A percentile compares a stretch with the other conserved stretches of the same genome.
phyloP scores from a whole-genome alignment of 2,888 invertebrate genomes.

The Drosophila hamatofila region DNA sequence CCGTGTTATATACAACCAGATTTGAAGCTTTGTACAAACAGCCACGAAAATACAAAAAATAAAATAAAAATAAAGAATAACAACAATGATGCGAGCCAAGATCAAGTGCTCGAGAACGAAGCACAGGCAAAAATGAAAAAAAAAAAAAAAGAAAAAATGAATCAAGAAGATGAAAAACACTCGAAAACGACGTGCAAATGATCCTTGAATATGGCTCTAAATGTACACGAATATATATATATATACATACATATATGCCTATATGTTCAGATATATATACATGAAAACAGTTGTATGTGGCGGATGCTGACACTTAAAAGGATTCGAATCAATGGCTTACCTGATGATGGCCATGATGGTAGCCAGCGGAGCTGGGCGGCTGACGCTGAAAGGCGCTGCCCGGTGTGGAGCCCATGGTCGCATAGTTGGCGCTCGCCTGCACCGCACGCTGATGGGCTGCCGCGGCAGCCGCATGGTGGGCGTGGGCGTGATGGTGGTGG shows the following conservation, averaged over 20 bases:
- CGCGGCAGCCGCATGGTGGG: slow-evolving; percentile 62
- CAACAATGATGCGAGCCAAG: slow-evolving; percentile 67
- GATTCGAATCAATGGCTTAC: slow-evolving; percentile 54
- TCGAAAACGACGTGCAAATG: slow-evolving; percentile 66
- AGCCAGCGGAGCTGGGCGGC: slow-evolving; percentile 73
- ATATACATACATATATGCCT: background rate
- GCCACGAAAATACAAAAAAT: slow-evolving; percentile 43
- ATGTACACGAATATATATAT: slow-evolving; percentile 41
- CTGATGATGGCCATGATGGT: slow-evolving; percentile 84
- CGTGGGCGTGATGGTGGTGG: slow-evolving; percentile 60
- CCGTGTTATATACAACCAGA: slow-evolving; percentile 58
- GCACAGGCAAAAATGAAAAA: slow-evolving; percentile 9
- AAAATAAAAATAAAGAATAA: slow-evolving; percentile 42
- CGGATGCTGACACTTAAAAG: slow-evolving; percentile 68
- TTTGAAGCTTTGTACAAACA: slow-evolving; percentile 80
- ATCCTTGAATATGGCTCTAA: slow-evolving; percentile 68
- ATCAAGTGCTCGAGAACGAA: slow-evolving; percentile 74
- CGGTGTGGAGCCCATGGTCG: slow-evolving; percentile 78
- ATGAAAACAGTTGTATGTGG: background rate
- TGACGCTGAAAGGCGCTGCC: slow-evolving; percentile 84
- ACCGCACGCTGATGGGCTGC: slow-evolving; percentile 71
- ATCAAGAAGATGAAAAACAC: slow-evolving; percentile 67
- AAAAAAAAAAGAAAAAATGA: slow-evolving; percentile 18
- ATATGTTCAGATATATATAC: too few relatives aligned
- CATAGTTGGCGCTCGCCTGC: slow-evolving; percentile 75